Conservation (phyloP, 1,140 invertebrate species). For the Gonatopus flavifemur region DNA sequence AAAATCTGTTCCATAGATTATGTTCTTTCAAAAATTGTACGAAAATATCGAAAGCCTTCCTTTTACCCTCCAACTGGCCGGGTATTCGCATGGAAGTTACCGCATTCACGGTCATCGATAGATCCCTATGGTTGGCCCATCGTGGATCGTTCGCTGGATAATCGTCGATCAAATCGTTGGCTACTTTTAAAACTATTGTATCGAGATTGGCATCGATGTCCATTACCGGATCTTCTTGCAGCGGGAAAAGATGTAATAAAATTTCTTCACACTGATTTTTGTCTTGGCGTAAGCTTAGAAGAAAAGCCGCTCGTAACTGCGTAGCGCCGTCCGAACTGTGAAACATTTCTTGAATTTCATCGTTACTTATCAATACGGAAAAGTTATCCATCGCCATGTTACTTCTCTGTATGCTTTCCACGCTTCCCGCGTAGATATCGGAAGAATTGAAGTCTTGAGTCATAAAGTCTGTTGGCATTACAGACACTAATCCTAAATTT, state of each 20-base stretch:
- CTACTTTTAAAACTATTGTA: constrained; percentile 70
- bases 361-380: constrained; percentile 69
- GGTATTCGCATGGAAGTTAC: constrained; percentile 75
- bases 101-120: constrained; percentile 50
- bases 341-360: constrained; percentile 73
- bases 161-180: constrained; percentile 83
- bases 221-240: constrained; percentile 53
- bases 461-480: constrained; percentile 58
- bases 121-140: constrained; percentile 63
- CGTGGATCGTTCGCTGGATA: constrained; percentile 85
- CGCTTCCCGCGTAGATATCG: constrained; percentile 42
- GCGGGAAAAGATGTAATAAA: constrained; percentile 70
- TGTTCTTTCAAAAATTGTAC: constrained; percentile 76
- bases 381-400: constrained; percentile 44
- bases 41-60: constrained; percentile 74
- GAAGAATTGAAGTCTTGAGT: constrained; percentile 54
- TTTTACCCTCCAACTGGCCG: constrained; percentile 84
- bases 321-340: constrained; percentile 65
- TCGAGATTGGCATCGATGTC: constrained; percentile 67
- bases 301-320: constrained; percentile 78
- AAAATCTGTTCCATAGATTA: constrained; percentile 71
- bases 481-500: constrained; percentile 66
- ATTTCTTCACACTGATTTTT: constrained; percentile 65
- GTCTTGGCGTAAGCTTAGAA: constrained; percentile 46
- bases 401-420: constrained; percentile 31